Evolutionary conservation across 1,140 invertebrate species (phyloP), one percentile per base, ranked within the genome.

Genomic region (Orchestia grillus): DNA sequence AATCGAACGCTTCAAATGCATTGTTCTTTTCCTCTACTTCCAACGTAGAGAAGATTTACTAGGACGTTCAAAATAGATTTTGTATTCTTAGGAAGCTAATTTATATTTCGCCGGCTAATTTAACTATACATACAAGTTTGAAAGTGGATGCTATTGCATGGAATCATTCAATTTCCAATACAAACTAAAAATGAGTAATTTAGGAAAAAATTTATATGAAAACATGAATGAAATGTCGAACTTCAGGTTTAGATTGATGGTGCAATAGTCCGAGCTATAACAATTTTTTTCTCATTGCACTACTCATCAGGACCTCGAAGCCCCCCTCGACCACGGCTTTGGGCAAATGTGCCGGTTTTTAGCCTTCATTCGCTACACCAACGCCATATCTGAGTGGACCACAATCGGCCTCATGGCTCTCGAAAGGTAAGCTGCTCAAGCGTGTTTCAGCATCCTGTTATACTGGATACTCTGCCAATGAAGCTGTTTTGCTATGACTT

Each of bases 321-420:
- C 92, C 11, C 92, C 92, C 6, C 44, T 94, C 8, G 43, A 44
- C 43, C 44, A 47, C 36, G 43, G 44, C 43, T 94, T 94, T 0
- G 41, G 88, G 40, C 16, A n/a, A 0, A 41, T 95, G 40, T 97
- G 96, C 45, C 87, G n/a, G 40, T 77, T 95, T 36, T 96, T 96
- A 0, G 96, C 96, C n/a, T 97, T 97, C 91, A 53, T 97, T 40
- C 95, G 96, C 41, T 97, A 96, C 96, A 96, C 96, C n/a, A 97
- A 97, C 95, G 96, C 96, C 62, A 96, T 97, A 44, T 96, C 96
- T 16, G 96, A 97, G 90, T 97, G 96, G 96, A 97, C 96, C n/a
- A 97, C 96, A 0, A 92, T 97, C 42, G 96, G 96, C 40, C 96
- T 97, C 15, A 97, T 97, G 96, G 96, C 96, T 16, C 92, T 96